These are phyloP conservation scores for Pedetes capensis DNA, from an alignment of 2,113 vertebrate species.

Conservation along the genomic window DNA sequence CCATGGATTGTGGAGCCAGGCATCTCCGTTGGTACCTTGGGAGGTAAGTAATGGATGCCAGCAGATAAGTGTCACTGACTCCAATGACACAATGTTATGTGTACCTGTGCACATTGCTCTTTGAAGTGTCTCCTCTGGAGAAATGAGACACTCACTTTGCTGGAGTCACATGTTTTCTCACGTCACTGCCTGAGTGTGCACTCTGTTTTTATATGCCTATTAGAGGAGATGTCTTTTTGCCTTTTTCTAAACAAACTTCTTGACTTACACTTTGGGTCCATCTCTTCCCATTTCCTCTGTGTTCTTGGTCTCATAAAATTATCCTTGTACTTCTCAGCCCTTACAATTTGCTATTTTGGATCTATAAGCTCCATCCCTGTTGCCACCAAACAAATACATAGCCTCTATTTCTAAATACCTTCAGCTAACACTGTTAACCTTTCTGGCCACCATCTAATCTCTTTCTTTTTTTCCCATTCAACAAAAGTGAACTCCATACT, in stretches of 20 bases:
- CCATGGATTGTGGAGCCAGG: slow-evolving; percentile 55
- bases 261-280: not conserved
- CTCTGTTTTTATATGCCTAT: not conserved
- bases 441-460: not conserved
- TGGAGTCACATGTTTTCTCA: not conserved
- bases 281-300: not conserved
- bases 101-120: not conserved
- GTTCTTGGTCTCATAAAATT: not conserved
- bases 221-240: not conserved
- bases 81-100: not conserved
- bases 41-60: slow-evolving; percentile 35
- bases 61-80: too few relatives aligned
- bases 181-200: not conserved
- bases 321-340: not conserved
- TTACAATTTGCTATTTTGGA: not conserved
- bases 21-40: not conserved
- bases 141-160: not conserved
- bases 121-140: not conserved
- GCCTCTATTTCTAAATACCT: not conserved
- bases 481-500: not conserved
- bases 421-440: not conserved
- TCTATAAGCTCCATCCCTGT: not conserved
- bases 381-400: not conserved
- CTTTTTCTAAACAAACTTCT: not conserved
- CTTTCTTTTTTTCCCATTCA: not conserved